phyloP scores from a whole-genome alignment of 1,140 invertebrate genomes.

The Mesaphorura yosii region DNA sequence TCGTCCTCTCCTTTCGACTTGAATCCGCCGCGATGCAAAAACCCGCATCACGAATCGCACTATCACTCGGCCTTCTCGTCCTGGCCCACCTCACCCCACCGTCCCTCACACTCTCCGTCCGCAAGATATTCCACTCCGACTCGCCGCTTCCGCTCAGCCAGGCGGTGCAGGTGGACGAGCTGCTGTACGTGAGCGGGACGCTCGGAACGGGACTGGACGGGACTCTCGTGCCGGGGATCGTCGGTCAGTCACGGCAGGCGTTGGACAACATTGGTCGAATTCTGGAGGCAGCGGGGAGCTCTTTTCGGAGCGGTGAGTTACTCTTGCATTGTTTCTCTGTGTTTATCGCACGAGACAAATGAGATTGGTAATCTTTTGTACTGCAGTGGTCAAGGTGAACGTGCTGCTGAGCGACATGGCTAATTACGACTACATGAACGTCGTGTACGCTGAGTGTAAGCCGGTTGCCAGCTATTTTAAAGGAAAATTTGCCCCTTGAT shows the following conservation, averaged over 20 bases:
- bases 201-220: conserved; percentile 18
- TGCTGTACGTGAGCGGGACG: conserved; percentile 23
- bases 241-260: conserved; percentile 17
- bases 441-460: conserved; percentile 25
- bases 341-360: not conserved
- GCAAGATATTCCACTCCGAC: no score
- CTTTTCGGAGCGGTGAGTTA: conserved; percentile 16
- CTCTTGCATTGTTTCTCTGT: not conserved
- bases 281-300: conserved; percentile 12
- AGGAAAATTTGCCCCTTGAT: conserved; percentile 13
- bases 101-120: no score
- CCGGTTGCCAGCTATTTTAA: not conserved
- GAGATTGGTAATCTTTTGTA: not conserved
- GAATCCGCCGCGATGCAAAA: no score
- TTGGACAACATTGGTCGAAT: conserved; percentile 24
- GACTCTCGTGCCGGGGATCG: conserved; percentile 16
- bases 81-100: no score
- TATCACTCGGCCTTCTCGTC: no score
- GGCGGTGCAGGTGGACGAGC: conserved; percentile 22
- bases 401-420: conserved; percentile 19
- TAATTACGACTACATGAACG: conserved; percentile 17
- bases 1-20: no score
- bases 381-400: conserved; percentile 21
- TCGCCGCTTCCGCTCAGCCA: no score
- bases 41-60: no score